Evolutionary conservation across 2,113 vertebrate species (phyloP).

Genomic region (Malaclemys terrapin): DNA sequence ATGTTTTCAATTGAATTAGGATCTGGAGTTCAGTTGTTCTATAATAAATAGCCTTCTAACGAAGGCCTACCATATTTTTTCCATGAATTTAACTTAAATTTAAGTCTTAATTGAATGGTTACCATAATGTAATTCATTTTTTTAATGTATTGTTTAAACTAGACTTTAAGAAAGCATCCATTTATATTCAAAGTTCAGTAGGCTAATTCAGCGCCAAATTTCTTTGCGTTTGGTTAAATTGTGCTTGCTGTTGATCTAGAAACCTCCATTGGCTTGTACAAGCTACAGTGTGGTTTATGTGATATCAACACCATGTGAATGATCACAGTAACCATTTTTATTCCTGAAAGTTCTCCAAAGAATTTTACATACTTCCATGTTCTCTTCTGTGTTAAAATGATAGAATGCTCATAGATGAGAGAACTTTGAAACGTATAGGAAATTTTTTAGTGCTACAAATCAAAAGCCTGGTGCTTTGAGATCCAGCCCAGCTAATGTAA

Average conservation of each 20-base stretch:
- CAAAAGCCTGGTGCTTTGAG: background rate
- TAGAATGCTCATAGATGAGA: background rate
- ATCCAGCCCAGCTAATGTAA: conserved; percentile 22
- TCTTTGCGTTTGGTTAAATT: background rate
- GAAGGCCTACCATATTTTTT: background rate
- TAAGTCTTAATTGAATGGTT: background rate
- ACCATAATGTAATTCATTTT: background rate
- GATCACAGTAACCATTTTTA: background rate
- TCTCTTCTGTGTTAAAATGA: background rate
- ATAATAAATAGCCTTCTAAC: background rate
- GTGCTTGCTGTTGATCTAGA: conserved; percentile 51
- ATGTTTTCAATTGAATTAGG: background rate
- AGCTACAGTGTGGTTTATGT: background rate
- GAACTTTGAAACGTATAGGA: background rate
- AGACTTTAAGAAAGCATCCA: background rate
- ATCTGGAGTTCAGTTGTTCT: conserved; percentile 5
- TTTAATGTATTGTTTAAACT: background rate
- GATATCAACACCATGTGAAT: background rate
- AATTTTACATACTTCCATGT: background rate
- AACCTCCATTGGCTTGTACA: conserved; percentile 32
- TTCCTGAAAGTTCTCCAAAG: background rate
- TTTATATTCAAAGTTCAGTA: background rate
- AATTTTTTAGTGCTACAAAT: background rate
- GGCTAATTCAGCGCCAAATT: background rate
- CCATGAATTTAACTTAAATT: background rate